Percentiles rank a stretch among this genome's conserved stretches.
These are phyloP conservation scores for Porphyrio hochstetteri DNA, from an alignment of 2,113 vertebrate species.

Conservation along the genomic window DNA sequence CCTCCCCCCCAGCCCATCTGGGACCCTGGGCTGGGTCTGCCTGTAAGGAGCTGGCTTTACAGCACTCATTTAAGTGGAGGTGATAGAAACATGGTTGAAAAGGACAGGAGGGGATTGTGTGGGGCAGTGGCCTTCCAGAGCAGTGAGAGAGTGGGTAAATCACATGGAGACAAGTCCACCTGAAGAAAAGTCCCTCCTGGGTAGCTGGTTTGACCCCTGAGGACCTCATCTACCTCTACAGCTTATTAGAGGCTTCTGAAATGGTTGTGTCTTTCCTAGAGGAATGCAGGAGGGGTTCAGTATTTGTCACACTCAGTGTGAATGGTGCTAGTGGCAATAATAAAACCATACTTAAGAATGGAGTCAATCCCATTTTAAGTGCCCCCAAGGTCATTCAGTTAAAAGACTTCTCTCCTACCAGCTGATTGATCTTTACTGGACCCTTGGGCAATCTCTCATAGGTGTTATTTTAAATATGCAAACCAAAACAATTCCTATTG, in stretches of 20 bases:
- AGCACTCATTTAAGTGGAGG: background rate
- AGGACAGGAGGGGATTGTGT: background rate
- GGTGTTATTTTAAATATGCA: conserved; percentile 6
- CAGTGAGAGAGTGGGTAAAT: background rate
- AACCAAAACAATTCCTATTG: background rate
- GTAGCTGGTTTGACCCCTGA: background rate
- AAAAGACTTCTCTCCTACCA: conserved; percentile 9
- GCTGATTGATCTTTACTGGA: conserved; percentile 14
- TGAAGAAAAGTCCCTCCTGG: background rate
- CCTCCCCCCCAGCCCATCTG: background rate
- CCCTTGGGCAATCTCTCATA: conserved; percentile 12
- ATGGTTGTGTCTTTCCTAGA: background rate
- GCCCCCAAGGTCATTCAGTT: background rate
- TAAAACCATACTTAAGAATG: background rate
- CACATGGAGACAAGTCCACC: background rate
- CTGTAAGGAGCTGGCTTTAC: background rate
- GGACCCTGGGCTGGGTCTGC: background rate
- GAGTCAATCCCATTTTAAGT: background rate
- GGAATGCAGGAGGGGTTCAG: background rate
- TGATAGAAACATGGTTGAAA: background rate
- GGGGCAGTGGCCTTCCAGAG: background rate
- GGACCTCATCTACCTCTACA: background rate
- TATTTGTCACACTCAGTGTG: background rate
- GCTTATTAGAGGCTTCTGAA: background rate
- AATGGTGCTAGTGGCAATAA: background rate